Percentiles rank a stretch among this genome's conserved stretches.
Conservation (phyloP, 2,113 vertebrate species). For the Neodontobutis hainanensis region DNA sequence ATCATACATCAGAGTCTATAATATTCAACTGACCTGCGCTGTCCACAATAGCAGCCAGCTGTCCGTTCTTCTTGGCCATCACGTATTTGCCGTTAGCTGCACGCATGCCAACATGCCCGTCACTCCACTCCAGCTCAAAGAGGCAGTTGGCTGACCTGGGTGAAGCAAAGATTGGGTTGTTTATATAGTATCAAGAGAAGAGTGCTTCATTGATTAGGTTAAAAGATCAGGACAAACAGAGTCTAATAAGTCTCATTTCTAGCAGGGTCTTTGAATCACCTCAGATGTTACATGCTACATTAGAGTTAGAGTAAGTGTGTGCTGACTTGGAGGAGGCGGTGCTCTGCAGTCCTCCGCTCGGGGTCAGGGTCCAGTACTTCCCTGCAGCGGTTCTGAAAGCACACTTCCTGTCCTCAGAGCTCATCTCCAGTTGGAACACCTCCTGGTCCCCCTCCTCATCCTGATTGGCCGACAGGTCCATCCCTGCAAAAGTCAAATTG, state of each 20-base stretch:
- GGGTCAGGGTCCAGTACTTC: constrained; percentile 95
- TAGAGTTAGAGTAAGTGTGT: constrained; percentile 22
- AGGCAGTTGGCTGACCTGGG: constrained; percentile 87
- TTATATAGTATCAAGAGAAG: not conserved
- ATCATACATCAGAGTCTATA: not conserved
- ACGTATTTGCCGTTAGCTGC: constrained; percentile 92
- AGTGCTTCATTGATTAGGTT: not conserved
- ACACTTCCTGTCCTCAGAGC: constrained; percentile 91
- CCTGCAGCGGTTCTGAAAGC: constrained; percentile 91
- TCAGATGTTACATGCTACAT: too few species aligned
- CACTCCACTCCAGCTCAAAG: constrained; percentile 93
- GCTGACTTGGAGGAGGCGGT: constrained; percentile 90
- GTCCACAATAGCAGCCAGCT: constrained; percentile 90
- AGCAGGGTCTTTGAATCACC: too few species aligned
- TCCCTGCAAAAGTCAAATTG: constrained; percentile 76
- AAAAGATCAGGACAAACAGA: too few species aligned
- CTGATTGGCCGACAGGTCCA: constrained; percentile 97
- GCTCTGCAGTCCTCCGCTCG: constrained; percentile 90
- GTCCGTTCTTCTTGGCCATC: constrained; percentile 94
- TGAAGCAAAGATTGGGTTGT: constrained; percentile 1
- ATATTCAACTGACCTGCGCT: constrained; percentile 79
- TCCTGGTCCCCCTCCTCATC: constrained; percentile 94
- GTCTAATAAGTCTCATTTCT: too few species aligned
- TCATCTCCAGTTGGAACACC: constrained; percentile 96
- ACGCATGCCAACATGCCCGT: constrained; percentile 86